phyloP scores from a whole-genome alignment of 2,888 invertebrate species.

The Ephialtes manifestator region DNA sequence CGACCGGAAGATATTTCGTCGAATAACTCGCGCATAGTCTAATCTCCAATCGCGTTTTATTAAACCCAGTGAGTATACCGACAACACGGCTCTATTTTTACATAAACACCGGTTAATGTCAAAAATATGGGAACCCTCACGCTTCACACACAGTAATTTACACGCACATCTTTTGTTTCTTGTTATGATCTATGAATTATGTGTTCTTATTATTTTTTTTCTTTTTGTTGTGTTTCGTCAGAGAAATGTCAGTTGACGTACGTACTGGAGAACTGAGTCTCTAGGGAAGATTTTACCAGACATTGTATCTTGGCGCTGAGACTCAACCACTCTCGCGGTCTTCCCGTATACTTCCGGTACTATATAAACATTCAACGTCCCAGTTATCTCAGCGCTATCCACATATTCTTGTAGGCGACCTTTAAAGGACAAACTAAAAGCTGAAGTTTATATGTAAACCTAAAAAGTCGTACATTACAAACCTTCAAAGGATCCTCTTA shows the following conservation, averaged over 20 bases:
- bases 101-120: slow-evolving; percentile 54
- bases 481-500: not conserved
- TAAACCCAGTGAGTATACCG: slow-evolving; percentile 38
- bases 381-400: slow-evolving; percentile 40
- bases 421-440: slow-evolving; percentile 70
- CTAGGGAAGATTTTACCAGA: slow-evolving; percentile 8
- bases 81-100: slow-evolving; percentile 40
- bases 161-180: slow-evolving; percentile 29
- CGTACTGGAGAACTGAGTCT: not conserved
- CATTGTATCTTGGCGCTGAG: slow-evolving; percentile 8
- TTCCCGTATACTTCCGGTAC: slow-evolving; percentile 41
- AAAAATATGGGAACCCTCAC: slow-evolving; percentile 32
- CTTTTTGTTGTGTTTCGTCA: slow-evolving; percentile 7
- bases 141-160: slow-evolving; percentile 3
- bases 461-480: not conserved
- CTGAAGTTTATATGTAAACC: not conserved
- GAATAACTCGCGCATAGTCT: slow-evolving; percentile 72
- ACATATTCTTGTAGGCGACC: slow-evolving; percentile 62
- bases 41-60: slow-evolving; percentile 74
- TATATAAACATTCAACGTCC: slow-evolving; percentile 52
- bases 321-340: slow-evolving; percentile 9
- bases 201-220: slow-evolving; percentile 1
- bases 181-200: not conserved
- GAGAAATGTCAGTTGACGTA: slow-evolving; percentile 51
- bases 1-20: slow-evolving; percentile 81